Evolutionary conservation across 2,888 invertebrate species (phyloP), one percentile per base, ranked within the genome.

Genomic region (Eupithecia abbreviata): DNA sequence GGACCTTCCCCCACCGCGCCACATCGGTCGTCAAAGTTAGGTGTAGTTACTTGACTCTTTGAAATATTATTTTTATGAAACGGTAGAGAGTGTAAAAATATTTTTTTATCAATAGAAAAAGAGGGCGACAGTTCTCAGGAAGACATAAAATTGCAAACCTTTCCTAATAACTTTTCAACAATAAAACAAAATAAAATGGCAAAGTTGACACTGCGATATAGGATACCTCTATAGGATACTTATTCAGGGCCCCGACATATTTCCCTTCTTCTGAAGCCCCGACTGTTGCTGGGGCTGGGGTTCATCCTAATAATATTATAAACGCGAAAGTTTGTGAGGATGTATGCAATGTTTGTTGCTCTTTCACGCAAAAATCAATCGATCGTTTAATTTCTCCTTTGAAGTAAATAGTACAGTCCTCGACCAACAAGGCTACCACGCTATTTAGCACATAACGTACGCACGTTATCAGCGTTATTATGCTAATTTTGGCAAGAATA

Each of bases 161-260:
- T 43, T 66, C 45, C 18, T 15, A 49, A 49, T 69, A 71, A 75
- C 41, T 41, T 41, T 13, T 51, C 47, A 42, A 13, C 41, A 68
- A 75, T 76, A 77, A 77, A 73, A 67, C 66, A 58, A 42, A 55
- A 55, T 58, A 71, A 47, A 71, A 62, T 45, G 45, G 45, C 58
- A 67, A 71, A 71, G 71, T 73, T 76, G 71, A 76, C 76, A 70
- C n/a, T 30, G 51, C 49, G 70, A 74, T 30, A 30, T 30, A 30
- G 30, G 30, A 30, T 65, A 77, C 68, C 73, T 62, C 18, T 30
- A 45, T 42, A 71, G 18, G 62, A 62, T 30, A 72, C 58, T 74
- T 69, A 71, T 77, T 72, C 65, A 72, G n/a, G 65, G 30, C 58
- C 18, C 15, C 15, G 15, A 51, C 58, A 18, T 62, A 62, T 18